Conservation (phyloP, 2,888 invertebrate genomes). For the Aphodius sticticus region DNA sequence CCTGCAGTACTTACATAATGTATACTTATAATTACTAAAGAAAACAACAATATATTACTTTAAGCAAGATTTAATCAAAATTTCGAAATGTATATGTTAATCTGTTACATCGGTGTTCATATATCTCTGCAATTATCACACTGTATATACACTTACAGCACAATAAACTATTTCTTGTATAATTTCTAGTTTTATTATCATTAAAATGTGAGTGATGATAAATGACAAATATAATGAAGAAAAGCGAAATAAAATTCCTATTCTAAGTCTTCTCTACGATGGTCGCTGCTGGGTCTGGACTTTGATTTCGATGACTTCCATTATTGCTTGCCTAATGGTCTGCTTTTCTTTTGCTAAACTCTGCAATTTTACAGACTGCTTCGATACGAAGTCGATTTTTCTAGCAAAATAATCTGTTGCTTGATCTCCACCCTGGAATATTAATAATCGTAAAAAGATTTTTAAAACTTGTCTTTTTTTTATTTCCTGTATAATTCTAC, state of each 20-base stretch:
- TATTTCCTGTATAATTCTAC: not conserved
- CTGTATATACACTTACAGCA: constrained; percentile 36
- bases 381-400: constrained; percentile 88
- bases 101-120: constrained; percentile 6
- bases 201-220: not conserved
- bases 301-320: constrained; percentile 81
- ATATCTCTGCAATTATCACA: constrained; percentile 15
- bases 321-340: constrained; percentile 79
- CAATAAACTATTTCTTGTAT: constrained; percentile 39
- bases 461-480: not conserved
- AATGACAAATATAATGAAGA: constrained; percentile 22
- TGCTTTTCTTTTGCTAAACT: constrained; percentile 82
- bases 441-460: constrained; percentile 10
- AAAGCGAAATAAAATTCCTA: not conserved
- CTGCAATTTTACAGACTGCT: constrained; percentile 95
- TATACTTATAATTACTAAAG: not conserved
- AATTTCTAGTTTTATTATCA: constrained; percentile 14
- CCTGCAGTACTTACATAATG: not conserved
- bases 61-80: constrained; percentile 6
- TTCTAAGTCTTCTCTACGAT: not conserved
- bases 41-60: not conserved
- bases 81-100: not conserved
- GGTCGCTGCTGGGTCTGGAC: constrained; percentile 48
- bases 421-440: constrained; percentile 72
- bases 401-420: constrained; percentile 94